A percentile compares a stretch with the other conserved stretches of the same genome.
phyloP scores from a whole-genome alignment of 2,797 vertebrate genomes.

The Myotis planiceps region DNA sequence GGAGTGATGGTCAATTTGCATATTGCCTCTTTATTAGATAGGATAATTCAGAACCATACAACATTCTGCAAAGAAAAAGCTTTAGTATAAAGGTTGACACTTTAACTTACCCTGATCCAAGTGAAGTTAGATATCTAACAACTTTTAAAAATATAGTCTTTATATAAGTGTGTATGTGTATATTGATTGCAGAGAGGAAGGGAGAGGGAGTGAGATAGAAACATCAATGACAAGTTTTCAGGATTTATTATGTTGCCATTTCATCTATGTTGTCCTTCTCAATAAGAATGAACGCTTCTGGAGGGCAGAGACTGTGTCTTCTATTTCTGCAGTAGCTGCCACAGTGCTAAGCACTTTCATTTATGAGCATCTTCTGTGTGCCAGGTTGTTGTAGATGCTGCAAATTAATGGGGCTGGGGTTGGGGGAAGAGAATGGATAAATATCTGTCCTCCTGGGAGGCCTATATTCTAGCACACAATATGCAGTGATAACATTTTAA shows the following conservation, averaged over 20 bases:
- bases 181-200: no score
- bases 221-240: not conserved
- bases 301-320: not conserved
- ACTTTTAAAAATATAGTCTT: not conserved
- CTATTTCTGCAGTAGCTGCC: conserved; percentile 10
- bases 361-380: not conserved
- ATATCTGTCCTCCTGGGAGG: not conserved
- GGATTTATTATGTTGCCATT: conserved; percentile 5
- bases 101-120: not conserved
- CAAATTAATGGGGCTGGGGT: not conserved
- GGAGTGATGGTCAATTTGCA: no score
- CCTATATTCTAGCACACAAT: not conserved
- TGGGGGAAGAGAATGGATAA: not conserved
- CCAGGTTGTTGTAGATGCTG: conserved; percentile 10
- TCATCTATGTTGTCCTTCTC: not conserved
- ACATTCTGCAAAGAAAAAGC: conserved; percentile 34
- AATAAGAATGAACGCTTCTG: conserved; percentile 1
- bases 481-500: not conserved
- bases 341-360: not conserved
- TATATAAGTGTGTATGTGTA: no score
- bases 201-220: no score
- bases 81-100: not conserved
- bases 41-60: conserved; percentile 9
- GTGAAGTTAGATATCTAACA: not conserved
- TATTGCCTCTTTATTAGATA: no score